Evolutionary conservation across 2,797 vertebrate species (phyloP).

Genomic region (Neoniphon sammara): DNA sequence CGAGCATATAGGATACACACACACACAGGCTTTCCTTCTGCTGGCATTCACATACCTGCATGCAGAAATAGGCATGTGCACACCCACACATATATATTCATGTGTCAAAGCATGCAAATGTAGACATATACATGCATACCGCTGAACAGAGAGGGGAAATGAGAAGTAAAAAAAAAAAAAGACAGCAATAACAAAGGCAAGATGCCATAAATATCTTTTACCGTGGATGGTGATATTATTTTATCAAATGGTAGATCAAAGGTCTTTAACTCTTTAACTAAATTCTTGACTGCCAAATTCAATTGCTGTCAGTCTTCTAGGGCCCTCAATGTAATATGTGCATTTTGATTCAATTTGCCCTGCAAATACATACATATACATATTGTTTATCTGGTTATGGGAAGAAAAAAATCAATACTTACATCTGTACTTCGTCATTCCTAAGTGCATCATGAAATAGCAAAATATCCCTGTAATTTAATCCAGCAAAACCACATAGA

Average conservation of each 20-base stretch:
- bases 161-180: slow-evolving; percentile 7
- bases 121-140: slow-evolving; percentile 2
- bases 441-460: slow-evolving; percentile 99
- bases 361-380: slow-evolving; percentile 99
- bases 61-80: neutral
- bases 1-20: neutral
- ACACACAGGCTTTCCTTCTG: neutral
- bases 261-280: slow-evolving; percentile 99
- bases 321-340: slow-evolving; percentile 95
- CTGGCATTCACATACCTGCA: neutral
- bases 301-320: slow-evolving; percentile 94
- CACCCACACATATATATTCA: slow-evolving; percentile 1
- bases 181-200: slow-evolving; percentile 38
- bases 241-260: slow-evolving; percentile 90
- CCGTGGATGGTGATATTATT: slow-evolving; percentile 84
- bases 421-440: slow-evolving; percentile 96
- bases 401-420: slow-evolving; percentile 96
- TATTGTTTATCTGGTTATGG: slow-evolving; percentile 99
- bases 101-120: slow-evolving; percentile 7
- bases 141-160: slow-evolving; percentile 43
- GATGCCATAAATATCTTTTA: slow-evolving; percentile 74
- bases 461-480: slow-evolving; percentile 93
- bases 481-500: slow-evolving; percentile 91
- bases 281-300: slow-evolving; percentile 99
- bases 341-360: slow-evolving; percentile 98